A percentile compares a stretch with the other conserved stretches of the same genome.
Conservation (phyloP, 2,113 vertebrate species). For the Nerophis ophidion region DNA sequence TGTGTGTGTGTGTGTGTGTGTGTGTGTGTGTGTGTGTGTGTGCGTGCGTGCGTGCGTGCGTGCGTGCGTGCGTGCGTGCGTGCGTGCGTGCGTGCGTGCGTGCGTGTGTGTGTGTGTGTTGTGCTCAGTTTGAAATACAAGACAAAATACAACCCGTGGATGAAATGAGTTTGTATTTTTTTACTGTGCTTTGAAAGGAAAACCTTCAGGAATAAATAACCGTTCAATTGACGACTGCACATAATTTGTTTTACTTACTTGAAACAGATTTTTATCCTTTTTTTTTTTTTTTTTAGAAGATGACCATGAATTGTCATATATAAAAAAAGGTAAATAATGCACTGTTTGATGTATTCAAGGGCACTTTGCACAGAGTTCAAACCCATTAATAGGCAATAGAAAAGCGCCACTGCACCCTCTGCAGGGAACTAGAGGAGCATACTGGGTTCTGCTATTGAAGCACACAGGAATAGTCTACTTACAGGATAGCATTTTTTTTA, state of each 20-base stretch:
- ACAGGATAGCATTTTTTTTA: background rate
- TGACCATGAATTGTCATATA: no score
- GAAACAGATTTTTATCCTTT: no score
- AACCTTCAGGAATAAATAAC: slow-evolving; percentile 3
- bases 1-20: slow-evolving; percentile 3
- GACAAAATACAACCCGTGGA: background rate
- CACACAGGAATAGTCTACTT: no score
- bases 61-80: no score
- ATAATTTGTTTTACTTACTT: background rate
- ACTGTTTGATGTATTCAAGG: no score
- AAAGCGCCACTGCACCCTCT: slow-evolving; percentile 60
- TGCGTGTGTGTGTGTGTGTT: no score
- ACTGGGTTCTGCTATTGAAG: background rate
- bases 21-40: slow-evolving; percentile 3
- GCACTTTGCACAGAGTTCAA: background rate
- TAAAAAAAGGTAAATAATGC: no score
- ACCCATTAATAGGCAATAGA: background rate
- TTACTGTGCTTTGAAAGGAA: no score
- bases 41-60: background rate
- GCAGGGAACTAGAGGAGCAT: slow-evolving; percentile 37
- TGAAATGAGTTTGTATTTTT: no score
- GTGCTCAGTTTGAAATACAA: no score
- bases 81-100: no score
- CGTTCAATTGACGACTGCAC: background rate
- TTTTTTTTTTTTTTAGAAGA: no score